Conservation (phyloP, 2,888 invertebrate species). For the Melanostoma scalare region DNA sequence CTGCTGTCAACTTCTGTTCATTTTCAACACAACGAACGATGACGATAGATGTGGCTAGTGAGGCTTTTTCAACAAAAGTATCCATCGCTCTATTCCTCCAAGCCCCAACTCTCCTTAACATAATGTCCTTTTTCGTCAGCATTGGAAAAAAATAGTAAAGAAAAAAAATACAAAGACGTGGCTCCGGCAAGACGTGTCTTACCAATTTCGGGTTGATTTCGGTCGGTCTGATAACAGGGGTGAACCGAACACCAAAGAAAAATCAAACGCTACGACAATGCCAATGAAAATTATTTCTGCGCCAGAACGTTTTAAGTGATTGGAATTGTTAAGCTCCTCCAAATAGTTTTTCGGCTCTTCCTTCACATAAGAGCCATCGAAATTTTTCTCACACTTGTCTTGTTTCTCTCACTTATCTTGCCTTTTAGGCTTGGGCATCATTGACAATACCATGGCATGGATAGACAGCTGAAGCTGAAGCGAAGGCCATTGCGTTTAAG, state of each 20-base stretch:
- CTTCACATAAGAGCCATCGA: not conserved
- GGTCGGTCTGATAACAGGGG: conserved; percentile 9
- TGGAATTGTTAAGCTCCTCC: conserved; percentile 62
- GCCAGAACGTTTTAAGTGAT: conserved; percentile 67
- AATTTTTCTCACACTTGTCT: not conserved
- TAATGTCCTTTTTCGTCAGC: conserved; percentile 7
- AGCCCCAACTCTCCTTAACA: conserved; percentile 15
- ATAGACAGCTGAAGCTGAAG: not conserved
- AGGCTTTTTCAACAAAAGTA: conserved; percentile 29
- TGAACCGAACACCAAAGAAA: conserved; percentile 27
- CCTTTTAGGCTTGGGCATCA: conserved; percentile 4
- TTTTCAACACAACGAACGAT: conserved; percentile 33
- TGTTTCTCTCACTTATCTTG: not conserved
- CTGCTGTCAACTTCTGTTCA: conserved; percentile 24
- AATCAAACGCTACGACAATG: conserved; percentile 65
- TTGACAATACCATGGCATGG: not conserved
- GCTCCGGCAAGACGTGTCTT: conserved; percentile 47
- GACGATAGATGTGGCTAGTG: too few relatives aligned
- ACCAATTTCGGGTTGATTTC: conserved; percentile 60
- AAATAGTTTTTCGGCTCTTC: conserved; percentile 43
- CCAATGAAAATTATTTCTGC: conserved; percentile 68
- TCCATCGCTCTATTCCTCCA: not conserved
- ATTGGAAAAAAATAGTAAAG: too few relatives aligned
- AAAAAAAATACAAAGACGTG: conserved; percentile 7
- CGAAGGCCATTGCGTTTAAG: conserved; percentile 32